Base-by-base conservation (phyloP, 2,113 vertebrate genomes). In the Clupea harengus region DNA sequence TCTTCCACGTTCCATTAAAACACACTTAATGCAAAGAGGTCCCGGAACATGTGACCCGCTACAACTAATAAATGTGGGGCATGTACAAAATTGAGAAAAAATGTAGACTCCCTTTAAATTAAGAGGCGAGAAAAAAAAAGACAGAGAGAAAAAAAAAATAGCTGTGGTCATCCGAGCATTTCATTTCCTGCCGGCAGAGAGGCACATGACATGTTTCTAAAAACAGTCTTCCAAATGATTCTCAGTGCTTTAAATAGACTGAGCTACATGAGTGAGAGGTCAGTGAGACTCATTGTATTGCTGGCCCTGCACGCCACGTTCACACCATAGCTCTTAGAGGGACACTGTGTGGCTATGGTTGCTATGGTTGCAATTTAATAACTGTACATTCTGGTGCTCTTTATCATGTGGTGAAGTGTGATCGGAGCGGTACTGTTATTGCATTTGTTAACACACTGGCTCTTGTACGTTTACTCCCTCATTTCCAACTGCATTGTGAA, bases 161-260 rank as follows among this genome's bases (percentile, higher is more conserved):
- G 28, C 32, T 10, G 72, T 78, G 72, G 72, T 78, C 72, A 39
- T 3, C 32, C 32, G 47, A 83, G 75, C 72, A 64, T 87, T 85
- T 89, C 80, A 81, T 25, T 67, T 75, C 82, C 67, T 45, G 44
- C 45, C 64, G 45, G 84, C 85, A 89, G 84, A 88, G 80, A 85
- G 83, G 80, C 64, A 83, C 75, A 81, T 47, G 72, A 86, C 32
- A 6, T 64, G 45, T 81, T 82, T 78, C 85, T 90, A 90, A 87
- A 90, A 89, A 90, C 81, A 88, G 89, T 75, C 52, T 5, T 45
- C 45, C 78, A 81, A 89, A 81, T 72, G 78, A 84, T 72, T 87
- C 81, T 39, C 52, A 50, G 82, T 39, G 85, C 85, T 90, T 82
- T 87, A 89, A 89, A 89, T 87, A 87, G 86, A 84, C 50, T 67